Base-by-base conservation (phyloP, 2,888 invertebrate genomes). In the Ornithoptera alexandrae region DNA sequence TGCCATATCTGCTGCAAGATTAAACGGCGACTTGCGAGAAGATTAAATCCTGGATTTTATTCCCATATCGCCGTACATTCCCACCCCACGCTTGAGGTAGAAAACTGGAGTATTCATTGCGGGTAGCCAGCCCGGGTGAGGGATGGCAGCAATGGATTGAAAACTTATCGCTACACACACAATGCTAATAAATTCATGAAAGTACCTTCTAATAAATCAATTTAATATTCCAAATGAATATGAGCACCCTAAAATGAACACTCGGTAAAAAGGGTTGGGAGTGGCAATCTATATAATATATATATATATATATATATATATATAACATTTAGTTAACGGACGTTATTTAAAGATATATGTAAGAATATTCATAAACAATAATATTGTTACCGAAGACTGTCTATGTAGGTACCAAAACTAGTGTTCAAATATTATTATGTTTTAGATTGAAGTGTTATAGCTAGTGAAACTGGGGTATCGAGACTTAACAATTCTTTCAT, bases 11-110 rank as follows among this genome's bases (percentile, higher is more conserved):
- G 83, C 82, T 86, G 86, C 84, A 88, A 91, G 89, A 91, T 90
- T 92, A 90, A 92, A 88, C 84, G 85, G 84, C 82, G 84, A 88
- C 88, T 90, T 87, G 87, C 83, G 83, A 84, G 85, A 84, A 91
- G 90, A 91, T 91, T 91, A 90, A 92, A 90, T 88, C 88, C 87
- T 79, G 89, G 86, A 87, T 90, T 91, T 90, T 90, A 90, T 90
- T 89, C 87, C 86, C 85, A 89, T 90, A 90, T 87, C 88, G 85
- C 87, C 79, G 86, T 85, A 86, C 81, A 81, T 87, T 89, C 86
- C 85, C 86, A 85, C 87, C 86, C 88, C 81, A 81, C 84, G 82
- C 84, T 86, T 87, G 84, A 86, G 86, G 84, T 80, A 79, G 86
- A 86, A 87, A 88, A 88, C 89, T 90, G 85, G 86, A 87, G 90